These are phyloP conservation scores for Berghia stephanieae DNA, from an alignment of 1,140 invertebrate genomes.

Conservation along the genomic window DNA sequence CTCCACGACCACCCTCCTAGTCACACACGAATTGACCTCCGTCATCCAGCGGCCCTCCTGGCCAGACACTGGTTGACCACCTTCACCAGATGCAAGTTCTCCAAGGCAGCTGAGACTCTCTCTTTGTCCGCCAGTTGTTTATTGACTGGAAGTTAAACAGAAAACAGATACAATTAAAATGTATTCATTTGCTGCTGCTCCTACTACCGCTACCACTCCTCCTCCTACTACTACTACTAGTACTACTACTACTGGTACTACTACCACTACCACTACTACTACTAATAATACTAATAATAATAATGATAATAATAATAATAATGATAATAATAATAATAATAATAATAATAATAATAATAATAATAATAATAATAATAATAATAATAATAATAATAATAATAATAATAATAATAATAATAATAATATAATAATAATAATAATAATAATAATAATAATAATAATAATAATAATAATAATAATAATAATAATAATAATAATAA, in stretches of 20 bases:
- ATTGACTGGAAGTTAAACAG: conserved; percentile 75
- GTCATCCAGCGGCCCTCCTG: conserved; percentile 24
- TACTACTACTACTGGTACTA: neutral
- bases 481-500: no score
- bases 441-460: neutral
- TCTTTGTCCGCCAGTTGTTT: conserved; percentile 99
- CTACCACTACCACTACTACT: neutral
- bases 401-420: no score
- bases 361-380: neutral
- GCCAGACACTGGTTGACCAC: conserved; percentile 92
- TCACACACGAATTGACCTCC: conserved; percentile 92
- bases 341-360: neutral
- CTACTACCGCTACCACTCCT: no score
- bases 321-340: neutral
- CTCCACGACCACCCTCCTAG: conserved; percentile 13
- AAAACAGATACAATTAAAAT: no score
- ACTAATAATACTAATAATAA: no score
- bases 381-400: no score
- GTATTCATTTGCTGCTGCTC: no score
- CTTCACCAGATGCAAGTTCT: conserved; percentile 88
- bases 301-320: neutral
- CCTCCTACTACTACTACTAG: no score
- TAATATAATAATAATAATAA: neutral
- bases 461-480: neutral
- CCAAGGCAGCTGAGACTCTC: conserved; percentile 93